Percentiles rank a stretch among this genome's conserved stretches.
phyloP scores from a whole-genome alignment of 2,113 vertebrate species.

The Proterorhinus semilunaris region DNA sequence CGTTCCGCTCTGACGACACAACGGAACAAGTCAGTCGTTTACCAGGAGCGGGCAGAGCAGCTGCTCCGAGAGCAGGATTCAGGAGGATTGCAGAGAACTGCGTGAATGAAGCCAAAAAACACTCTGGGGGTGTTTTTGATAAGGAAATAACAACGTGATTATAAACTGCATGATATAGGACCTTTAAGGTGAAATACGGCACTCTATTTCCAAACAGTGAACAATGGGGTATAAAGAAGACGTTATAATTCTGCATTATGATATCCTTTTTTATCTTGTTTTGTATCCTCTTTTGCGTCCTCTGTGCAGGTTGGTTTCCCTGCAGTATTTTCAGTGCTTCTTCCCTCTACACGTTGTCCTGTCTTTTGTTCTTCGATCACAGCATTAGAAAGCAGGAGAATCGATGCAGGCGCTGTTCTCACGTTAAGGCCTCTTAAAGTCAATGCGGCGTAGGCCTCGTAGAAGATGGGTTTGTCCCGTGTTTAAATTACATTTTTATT shows the following conservation, averaged over 20 bases:
- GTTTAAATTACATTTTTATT: neutral
- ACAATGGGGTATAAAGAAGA: neutral
- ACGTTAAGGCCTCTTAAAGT: conserved; percentile 51
- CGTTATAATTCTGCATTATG: neutral
- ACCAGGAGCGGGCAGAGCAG: too few species aligned
- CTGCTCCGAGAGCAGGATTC: too few species aligned
- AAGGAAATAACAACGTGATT: too few species aligned
- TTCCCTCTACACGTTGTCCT: conserved; percentile 9
- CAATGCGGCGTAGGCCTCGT: neutral
- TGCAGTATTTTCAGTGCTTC: conserved; percentile 24
- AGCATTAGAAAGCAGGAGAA: conserved; percentile 42
- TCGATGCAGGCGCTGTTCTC: conserved; percentile 52
- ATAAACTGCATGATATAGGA: too few species aligned
- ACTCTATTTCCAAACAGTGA: too few species aligned
- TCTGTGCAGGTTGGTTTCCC: neutral
- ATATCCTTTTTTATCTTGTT: neutral
- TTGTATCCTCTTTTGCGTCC: neutral
- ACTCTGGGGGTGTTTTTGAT: too few species aligned
- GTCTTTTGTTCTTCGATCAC: conserved; percentile 45
- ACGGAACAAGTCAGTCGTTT: too few species aligned
- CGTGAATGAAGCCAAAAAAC: too few species aligned
- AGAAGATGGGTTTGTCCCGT: neutral
- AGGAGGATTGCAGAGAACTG: too few species aligned
- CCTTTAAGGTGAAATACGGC: too few species aligned
- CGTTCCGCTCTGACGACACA: too few species aligned